Evolutionary conservation across 1,140 invertebrate genomes (phyloP), one percentile per base, ranked within the genome.

Genomic region (Sarcophaga bullata): DNA sequence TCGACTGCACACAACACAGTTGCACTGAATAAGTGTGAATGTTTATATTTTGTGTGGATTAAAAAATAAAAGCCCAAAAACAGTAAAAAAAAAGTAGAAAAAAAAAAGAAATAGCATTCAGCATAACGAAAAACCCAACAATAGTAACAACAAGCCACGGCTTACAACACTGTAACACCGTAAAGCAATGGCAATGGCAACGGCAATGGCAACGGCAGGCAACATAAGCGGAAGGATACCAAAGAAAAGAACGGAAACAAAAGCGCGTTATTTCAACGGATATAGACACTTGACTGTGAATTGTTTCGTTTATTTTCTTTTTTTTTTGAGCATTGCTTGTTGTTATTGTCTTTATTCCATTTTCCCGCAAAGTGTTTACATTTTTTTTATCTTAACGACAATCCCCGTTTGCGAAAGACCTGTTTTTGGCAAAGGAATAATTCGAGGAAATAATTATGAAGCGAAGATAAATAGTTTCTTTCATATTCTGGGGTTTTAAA

Each of bases 201-300:
- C 7, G 7, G 62, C 17, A 19, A 68, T 8, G 19, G n/a, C 25
- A 37, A 37, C 25, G 25, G 25, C 25, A 37, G 25, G 25, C 62
- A 68, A 68, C n/a, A 68, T 19, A n/a, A 68, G 19, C 17, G 17
- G 62, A n/a, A 68, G 17, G n/a, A 19, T 9, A n/a, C 54, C 6
- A 62, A 62, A 7, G 15, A 62, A 62, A 68, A 37, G 25, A 37
- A 68, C 17, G 62, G 58, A 68, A 68, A 68, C n/a, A 68, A 68
- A 19, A 8, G 62, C n/a, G 54, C 54, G 54, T 62, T 62, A 62
- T 62, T 62, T 62, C 54, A 68, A 25, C 62, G 62, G 62, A 68
- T 68, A 25, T 68, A 68, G 62, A 62, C 62, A 68, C 62, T 68
- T 68, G 62, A 25, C 15, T 68, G 10, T 68, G 62, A 19, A 68